Evolutionary conservation across 2,888 invertebrate species (phyloP).

Genomic region (Scelioninae gen. 1): DNA sequence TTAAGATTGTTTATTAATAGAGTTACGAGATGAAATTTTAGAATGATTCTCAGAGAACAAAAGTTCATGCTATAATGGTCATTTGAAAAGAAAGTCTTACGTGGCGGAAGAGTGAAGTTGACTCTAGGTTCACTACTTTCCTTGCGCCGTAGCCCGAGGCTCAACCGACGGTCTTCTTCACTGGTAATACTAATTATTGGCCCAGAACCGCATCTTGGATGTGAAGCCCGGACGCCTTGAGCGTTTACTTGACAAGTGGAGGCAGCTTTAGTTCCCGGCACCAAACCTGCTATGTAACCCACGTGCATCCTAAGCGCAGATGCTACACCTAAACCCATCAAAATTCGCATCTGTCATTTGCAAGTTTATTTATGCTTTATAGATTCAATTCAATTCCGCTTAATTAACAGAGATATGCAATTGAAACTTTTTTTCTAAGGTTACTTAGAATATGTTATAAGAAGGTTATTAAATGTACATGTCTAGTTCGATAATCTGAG

Average conservation of each 20-base stretch:
- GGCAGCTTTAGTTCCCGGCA: slow-evolving; percentile 87
- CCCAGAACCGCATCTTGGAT: slow-evolving; percentile 82
- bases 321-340: slow-evolving; percentile 85
- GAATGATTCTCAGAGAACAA: neutral
- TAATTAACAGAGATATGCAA: no score
- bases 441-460: neutral
- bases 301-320: slow-evolving; percentile 90
- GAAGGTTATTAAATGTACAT: neutral
- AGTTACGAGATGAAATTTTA: neutral
- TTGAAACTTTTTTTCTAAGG: no score
- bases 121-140: slow-evolving; percentile 87
- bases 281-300: slow-evolving; percentile 89
- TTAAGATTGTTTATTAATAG: neutral
- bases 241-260: slow-evolving; percentile 81
- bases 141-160: slow-evolving; percentile 80
- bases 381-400: no score
- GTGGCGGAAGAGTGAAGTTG: slow-evolving; percentile 85
- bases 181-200: slow-evolving; percentile 82
- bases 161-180: slow-evolving; percentile 81
- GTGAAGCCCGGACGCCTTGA: slow-evolving; percentile 78
- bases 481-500: neutral
- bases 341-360: slow-evolving; percentile 20
- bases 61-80: neutral
- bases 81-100: slow-evolving; percentile 71
- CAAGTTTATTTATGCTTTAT: neutral